These are phyloP conservation scores for Cercopithecus petaurista DNA, from an alignment of 2,797 vertebrate species.

Conservation along the genomic window DNA sequence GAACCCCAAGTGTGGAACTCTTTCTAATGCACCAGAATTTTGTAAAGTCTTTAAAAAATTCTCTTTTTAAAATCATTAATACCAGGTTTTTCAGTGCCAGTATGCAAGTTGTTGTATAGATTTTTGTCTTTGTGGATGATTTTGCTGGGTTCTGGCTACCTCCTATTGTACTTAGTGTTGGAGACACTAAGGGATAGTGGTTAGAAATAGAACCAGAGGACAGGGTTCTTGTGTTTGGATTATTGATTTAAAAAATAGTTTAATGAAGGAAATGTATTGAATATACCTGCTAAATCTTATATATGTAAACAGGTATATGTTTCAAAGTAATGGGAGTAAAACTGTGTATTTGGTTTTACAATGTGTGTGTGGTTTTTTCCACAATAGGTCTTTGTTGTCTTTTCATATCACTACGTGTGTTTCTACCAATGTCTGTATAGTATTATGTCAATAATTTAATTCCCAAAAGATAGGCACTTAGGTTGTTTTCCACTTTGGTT, in stretches of 20 bases:
- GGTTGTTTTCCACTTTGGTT: background rate
- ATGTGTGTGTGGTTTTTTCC: background rate
- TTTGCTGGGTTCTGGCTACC: background rate
- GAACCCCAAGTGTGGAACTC: background rate
- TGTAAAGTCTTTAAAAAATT: background rate
- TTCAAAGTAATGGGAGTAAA: background rate
- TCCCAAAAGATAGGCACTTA: background rate
- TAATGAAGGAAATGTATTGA: background rate
- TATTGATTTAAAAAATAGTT: background rate
- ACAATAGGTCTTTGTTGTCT: background rate
- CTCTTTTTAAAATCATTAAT: background rate
- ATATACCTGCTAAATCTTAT: background rate
- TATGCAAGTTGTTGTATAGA: background rate
- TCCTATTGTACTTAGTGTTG: background rate
- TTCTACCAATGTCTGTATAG: background rate
- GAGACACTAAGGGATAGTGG: background rate
- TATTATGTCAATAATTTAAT: background rate
- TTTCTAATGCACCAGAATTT: constrained; percentile 11
- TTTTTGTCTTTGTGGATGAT: constrained; percentile 18
- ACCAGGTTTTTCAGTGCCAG: background rate
- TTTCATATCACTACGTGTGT: background rate
- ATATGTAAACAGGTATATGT: background rate
- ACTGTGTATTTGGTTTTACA: background rate
- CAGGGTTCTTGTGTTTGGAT: background rate
- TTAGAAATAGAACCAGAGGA: constrained; percentile 1